Conservation (phyloP, 2,113 vertebrate genomes). For the Isichthys henryi region DNA sequence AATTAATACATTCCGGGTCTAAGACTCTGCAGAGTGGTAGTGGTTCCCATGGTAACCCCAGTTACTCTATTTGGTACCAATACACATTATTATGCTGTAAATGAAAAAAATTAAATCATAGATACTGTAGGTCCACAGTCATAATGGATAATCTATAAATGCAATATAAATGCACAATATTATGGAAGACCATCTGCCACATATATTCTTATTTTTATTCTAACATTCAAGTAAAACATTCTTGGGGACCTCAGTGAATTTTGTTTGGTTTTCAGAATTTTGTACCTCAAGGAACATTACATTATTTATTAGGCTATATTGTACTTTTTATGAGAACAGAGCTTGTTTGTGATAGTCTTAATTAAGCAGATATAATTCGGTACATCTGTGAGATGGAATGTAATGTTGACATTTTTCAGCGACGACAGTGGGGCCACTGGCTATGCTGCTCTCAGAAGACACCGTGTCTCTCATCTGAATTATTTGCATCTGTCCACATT, state of each 20-base stretch:
- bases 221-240: neutral
- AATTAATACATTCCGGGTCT: neutral
- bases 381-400: neutral
- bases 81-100: neutral
- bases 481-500: conserved; percentile 3
- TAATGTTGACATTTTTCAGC: neutral
- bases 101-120: neutral
- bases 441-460: neutral
- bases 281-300: neutral
- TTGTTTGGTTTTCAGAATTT: neutral
- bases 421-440: no score
- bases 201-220: neutral
- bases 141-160: neutral
- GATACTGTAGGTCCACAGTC: neutral
- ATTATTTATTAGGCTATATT: neutral
- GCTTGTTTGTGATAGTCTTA: neutral
- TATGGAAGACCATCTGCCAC: neutral
- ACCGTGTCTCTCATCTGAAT: neutral
- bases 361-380: neutral
- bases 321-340: neutral
- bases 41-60: neutral
- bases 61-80: neutral
- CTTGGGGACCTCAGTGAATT: neutral
- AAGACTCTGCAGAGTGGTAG: neutral
- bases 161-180: neutral